phyloP scores from a whole-genome alignment of 2,113 vertebrate species.

The Calyptommatus sinebrachiatus region DNA sequence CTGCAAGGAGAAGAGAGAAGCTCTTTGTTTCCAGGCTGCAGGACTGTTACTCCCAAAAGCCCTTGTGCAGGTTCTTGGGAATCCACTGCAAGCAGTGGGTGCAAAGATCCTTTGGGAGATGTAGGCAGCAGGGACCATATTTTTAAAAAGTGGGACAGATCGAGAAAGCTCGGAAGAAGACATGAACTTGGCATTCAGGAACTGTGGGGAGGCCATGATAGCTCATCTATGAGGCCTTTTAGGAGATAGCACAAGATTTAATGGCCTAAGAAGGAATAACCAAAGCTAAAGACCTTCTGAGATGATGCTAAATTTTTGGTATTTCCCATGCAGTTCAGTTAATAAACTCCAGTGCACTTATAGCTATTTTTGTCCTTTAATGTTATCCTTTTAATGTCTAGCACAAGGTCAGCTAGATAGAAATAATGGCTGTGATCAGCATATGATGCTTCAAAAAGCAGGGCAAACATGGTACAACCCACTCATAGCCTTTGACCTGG shows the following conservation, averaged over 20 bases:
- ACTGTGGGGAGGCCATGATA: background rate
- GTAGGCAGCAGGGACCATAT: background rate
- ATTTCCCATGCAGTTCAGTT: background rate
- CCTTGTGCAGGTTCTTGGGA: background rate
- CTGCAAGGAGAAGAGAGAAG: background rate
- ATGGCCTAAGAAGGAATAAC: background rate
- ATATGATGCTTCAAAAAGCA: background rate
- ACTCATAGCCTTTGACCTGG: background rate
- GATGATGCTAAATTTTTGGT: background rate
- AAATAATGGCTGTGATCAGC: background rate
- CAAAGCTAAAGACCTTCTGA: background rate
- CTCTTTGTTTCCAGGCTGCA: conserved; percentile 6
- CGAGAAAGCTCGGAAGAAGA: background rate
- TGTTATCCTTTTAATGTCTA: background rate
- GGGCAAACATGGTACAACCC: background rate
- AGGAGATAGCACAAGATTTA: too few relatives aligned
- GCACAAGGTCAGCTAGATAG: background rate
- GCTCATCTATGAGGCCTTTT: background rate
- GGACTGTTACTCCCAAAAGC: conserved; percentile 17
- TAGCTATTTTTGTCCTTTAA: background rate
- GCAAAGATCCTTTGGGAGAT: background rate
- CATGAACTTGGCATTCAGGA: too few relatives aligned
- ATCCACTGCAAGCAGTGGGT: background rate
- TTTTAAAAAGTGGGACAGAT: background rate
- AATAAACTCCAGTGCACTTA: background rate